phyloP scores from a whole-genome alignment of 2,113 vertebrate genomes.

The Thunnus maccoyii region DNA sequence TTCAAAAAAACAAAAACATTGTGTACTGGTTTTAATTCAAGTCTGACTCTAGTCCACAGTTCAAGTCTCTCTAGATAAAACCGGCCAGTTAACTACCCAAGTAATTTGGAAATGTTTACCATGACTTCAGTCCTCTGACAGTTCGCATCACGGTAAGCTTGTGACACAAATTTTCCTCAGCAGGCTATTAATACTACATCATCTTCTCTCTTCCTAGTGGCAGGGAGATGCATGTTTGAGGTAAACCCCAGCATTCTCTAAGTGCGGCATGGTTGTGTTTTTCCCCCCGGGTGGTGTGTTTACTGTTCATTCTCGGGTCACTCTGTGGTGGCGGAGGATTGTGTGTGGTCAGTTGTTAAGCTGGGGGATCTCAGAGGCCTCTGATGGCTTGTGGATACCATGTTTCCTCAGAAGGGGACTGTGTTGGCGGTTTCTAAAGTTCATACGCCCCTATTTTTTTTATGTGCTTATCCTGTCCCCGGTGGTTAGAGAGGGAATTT shows the following conservation, averaged over 20 bases:
- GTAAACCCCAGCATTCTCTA: conserved; percentile 53
- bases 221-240: conserved; percentile 49
- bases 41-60: background rate
- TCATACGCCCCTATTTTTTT: conserved; percentile 30
- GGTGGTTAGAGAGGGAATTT: conserved; percentile 36
- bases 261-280: conserved; percentile 37
- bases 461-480: conserved; percentile 51
- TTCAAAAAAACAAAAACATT: background rate
- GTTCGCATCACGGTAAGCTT: conserved; percentile 2
- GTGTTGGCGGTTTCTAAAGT: conserved; percentile 46
- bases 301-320: conserved; percentile 64
- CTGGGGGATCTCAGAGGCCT: conserved; percentile 32
- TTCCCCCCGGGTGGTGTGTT: conserved; percentile 48
- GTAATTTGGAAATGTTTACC: conserved; percentile 11
- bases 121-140: background rate
- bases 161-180: conserved; percentile 10
- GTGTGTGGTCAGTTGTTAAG: conserved; percentile 65
- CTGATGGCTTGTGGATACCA: conserved; percentile 27
- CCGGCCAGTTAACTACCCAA: background rate
- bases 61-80: background rate
- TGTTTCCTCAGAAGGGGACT: conserved; percentile 42
- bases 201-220: conserved; percentile 3
- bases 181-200: conserved; percentile 22
- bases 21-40: background rate
- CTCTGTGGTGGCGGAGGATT: conserved; percentile 58